Evolutionary conservation across 2,113 vertebrate species (phyloP).

Genomic region (Gavialis gangeticus): DNA sequence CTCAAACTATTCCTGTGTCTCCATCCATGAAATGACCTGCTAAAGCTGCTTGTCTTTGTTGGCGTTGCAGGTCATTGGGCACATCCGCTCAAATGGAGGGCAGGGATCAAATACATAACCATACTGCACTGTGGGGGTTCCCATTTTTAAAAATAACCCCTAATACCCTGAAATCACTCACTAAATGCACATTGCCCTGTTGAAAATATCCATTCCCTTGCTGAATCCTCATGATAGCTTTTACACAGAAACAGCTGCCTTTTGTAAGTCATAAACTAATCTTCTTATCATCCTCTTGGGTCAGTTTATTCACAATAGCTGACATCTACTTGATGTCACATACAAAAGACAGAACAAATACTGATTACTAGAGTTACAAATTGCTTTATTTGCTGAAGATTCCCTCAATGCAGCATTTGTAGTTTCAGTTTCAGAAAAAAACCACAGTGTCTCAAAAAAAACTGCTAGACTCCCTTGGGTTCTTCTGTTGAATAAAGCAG

Average conservation of each 20-base stretch:
- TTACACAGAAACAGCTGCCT: not conserved
- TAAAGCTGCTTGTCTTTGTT: not conserved
- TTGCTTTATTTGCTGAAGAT: not conserved
- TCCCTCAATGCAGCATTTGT: not conserved
- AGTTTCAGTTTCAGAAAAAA: not conserved
- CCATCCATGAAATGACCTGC: not conserved
- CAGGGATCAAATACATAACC: not conserved
- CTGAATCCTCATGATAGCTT: not conserved
- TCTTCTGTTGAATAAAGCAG: not conserved
- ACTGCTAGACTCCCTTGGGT: not conserved
- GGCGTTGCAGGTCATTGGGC: not conserved
- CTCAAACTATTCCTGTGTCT: not conserved
- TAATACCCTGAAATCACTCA: not conserved
- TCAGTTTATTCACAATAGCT: not conserved
- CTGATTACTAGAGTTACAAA: not conserved
- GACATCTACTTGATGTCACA: not conserved
- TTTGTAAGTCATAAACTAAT: not conserved
- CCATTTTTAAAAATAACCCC: not conserved
- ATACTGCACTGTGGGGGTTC: not conserved
- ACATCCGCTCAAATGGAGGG: not conserved
- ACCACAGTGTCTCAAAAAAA: not conserved
- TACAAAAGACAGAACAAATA: not conserved
- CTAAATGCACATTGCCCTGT: not conserved
- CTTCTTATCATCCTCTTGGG: not conserved
- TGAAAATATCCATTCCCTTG: not conserved